A percentile compares a stretch with the other conserved stretches of the same genome.
These are phyloP conservation scores for Hyles vespertilio DNA, from an alignment of 1,140 invertebrate species.

Conservation along the genomic window DNA sequence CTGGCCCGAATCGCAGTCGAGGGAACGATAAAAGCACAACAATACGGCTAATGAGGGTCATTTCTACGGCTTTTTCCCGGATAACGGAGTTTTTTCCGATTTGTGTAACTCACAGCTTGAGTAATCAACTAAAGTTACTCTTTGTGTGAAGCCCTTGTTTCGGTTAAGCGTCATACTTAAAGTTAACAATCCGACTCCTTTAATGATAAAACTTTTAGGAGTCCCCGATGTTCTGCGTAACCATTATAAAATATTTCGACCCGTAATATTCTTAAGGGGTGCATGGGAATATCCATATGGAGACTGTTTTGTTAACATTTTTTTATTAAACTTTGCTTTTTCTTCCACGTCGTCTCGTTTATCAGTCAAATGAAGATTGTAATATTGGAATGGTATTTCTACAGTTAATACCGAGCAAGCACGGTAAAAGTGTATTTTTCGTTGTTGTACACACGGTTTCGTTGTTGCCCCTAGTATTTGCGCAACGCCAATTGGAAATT, in stretches of 20 bases:
- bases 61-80: slow-evolving; percentile 59
- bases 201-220: too few species aligned
- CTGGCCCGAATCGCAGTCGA: slow-evolving; percentile 36
- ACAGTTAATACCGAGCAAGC: not conserved
- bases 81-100: slow-evolving; percentile 53
- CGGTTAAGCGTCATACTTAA: slow-evolving; percentile 9
- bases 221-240: too few species aligned
- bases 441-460: slow-evolving; percentile 25
- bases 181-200: too few species aligned
- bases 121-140: slow-evolving; percentile 32
- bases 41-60: slow-evolving; percentile 64
- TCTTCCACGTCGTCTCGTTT: too few species aligned
- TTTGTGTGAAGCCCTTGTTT: slow-evolving; percentile 29
- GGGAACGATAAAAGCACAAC: slow-evolving; percentile 62
- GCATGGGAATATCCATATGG: too few species aligned
- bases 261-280: too few species aligned
- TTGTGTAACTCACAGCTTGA: slow-evolving; percentile 29
- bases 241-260: too few species aligned
- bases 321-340: too few species aligned
- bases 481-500: slow-evolving; percentile 74
- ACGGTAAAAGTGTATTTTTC: slow-evolving; percentile 27
- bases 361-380: too few species aligned
- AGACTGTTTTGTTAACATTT: not conserved
- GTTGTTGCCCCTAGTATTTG: slow-evolving; percentile 67
- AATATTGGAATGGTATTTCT: too few species aligned